Evolutionary conservation across 2,797 vertebrate genomes (phyloP), one percentile per base, ranked within the genome.

Genomic region (Aselliscus stoliczkanus): DNA sequence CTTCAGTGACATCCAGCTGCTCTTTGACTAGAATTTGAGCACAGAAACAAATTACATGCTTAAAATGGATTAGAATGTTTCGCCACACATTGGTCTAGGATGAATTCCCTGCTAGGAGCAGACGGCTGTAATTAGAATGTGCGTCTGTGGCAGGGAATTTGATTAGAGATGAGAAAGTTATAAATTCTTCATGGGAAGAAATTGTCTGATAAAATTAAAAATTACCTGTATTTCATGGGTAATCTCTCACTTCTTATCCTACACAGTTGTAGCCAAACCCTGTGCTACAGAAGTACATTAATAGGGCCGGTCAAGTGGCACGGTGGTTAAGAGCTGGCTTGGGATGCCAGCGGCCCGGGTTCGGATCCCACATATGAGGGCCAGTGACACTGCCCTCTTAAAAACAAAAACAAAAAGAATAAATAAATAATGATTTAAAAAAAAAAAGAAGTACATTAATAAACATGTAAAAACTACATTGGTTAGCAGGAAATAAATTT

Each of bases 151-250:
- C 69, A 97, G 82, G 93, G 92, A 96, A 88, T 88, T 96, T 98
- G 97, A 98, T 98, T 98, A 98, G 95, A 96, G 95, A 97, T 95
- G 97, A 97, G 96, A 98, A 97, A 97, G 82, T 96, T 98, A 96
- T 97, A 98, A 97, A 98, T 98, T 98, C 97, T 98, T 97, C 47
- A 94, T 97, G 97, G 96, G 95, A 98, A 98, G 85, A 88, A 97
- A 90, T 88, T 97, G 87, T 97, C 96, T 97, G 90, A 93, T 98
- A 96, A 95, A 97, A 97, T 98, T 98, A 97, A 98, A 98, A 98
- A 97, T 96, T 97, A 97, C 97, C 97, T 98, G 58, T 94, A 86
- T 97, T 96, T 97, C 86, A 93, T 96, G 96, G 96, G 96, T 97
- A 97, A 92, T 97, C 91, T 96, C 1, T 93, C 31, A 29, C 31